Evolutionary conservation across 2,888 invertebrate genomes (phyloP), one percentile per base, ranked within the genome.

Genomic region (Tetanocera ferruginea): DNA sequence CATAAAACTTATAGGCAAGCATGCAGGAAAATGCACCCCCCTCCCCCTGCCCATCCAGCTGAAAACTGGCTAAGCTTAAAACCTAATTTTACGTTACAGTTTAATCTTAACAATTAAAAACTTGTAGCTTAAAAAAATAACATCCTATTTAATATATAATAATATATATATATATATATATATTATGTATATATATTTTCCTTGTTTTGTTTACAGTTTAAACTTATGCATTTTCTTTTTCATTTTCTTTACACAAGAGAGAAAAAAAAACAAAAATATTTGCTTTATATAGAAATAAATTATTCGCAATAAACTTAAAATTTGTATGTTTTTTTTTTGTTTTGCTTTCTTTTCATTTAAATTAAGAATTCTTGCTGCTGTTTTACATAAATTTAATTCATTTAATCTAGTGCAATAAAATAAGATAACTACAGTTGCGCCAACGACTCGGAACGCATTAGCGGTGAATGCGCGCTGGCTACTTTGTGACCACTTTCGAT

Each of bases 401-500:
- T 75, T 75, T 75, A 66, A 66, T 75, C 75, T 75, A 75, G 75
- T 66, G 75, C 66, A 66, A 23, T 31, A 75, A 25, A 75, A 23
- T 37, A 34, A 51, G 80, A 80, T 81, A 80, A 82, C 92, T 94
- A 94, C 91, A 94, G 94, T 84, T 93, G 93, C 81, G 94, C 94
- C 83, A 94, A 93, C 14, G 94, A 94, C 89, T 94, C 94, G 79
- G 93, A 93, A 88, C 94, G 94, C 92, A 95, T 95, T 84, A 95
- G 91, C 80, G 95, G 95, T 83, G 95, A 94, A 88, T 95, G 91
- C 37, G 95, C 93, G 84, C 95, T 94, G 69, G 94, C 93, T 17
- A 43, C 19, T 85, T 94, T 94, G 86, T 94, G 93, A 77, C 94
- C 94, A 84, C 91, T 95, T 91, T 96, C 95, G 87, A 95, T 92